phyloP scores from a whole-genome alignment of 2,113 vertebrate genomes.

The Corythornis cristatus region DNA sequence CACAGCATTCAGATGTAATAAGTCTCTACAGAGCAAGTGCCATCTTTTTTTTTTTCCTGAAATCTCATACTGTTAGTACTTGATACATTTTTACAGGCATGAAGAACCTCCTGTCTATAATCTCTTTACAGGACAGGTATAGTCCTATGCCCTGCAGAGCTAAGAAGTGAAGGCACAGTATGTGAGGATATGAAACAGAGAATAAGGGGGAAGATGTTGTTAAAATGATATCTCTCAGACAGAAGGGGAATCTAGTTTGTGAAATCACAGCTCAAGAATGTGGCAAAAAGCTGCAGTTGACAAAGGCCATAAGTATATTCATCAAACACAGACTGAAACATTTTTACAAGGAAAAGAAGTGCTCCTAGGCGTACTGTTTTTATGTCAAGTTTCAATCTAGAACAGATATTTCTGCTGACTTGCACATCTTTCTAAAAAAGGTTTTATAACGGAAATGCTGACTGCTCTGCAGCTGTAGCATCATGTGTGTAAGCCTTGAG shows the following conservation, averaged over 20 bases:
- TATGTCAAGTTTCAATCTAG: conserved; percentile 33
- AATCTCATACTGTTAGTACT: background rate
- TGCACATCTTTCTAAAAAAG: conserved; percentile 16
- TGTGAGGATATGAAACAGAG: conserved; percentile 12
- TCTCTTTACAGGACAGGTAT: conserved; percentile 3
- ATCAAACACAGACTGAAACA: conserved; percentile 45
- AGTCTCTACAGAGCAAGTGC: background rate
- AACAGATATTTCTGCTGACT: conserved; percentile 46
- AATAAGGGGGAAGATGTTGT: background rate
- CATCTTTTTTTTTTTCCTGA: background rate
- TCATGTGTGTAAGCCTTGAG: background rate
- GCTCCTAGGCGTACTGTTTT: conserved; percentile 41
- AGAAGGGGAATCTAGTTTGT: conserved; percentile 7
- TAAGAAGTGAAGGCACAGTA: background rate
- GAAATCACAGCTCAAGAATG: conserved; percentile 52
- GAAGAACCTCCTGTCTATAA: background rate
- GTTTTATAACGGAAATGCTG: conserved; percentile 11
- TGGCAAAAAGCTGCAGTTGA: conserved; percentile 35
- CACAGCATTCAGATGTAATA: background rate
- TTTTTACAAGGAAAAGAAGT: conserved; percentile 39
- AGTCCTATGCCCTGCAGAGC: conserved; percentile 11
- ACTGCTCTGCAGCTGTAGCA: background rate
- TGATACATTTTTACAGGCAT: background rate
- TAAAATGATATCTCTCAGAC: background rate
- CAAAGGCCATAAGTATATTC: conserved; percentile 59